Base-by-base conservation (phyloP, 1,140 invertebrate genomes). In the Bathynomus jamesi region DNA sequence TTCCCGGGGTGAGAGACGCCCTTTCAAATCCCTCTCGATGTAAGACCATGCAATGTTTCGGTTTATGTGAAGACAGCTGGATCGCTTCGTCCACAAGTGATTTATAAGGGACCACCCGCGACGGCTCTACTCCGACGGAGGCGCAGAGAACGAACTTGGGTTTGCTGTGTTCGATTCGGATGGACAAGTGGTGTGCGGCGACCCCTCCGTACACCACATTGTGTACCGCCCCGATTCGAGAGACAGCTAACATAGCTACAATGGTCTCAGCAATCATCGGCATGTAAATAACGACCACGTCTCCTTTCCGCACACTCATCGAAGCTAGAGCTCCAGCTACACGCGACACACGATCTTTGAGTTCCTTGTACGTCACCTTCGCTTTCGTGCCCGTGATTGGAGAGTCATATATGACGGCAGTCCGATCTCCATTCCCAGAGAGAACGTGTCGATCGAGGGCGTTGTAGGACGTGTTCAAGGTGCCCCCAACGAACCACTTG, bases 401-500 rank as follows among this genome's bases (percentile, higher is more conserved):
- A 70, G 92, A 95, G 80, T 97, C 94, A 78, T 96, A 90, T 46
- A 96, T 92, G 2, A 98, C 82, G 0, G 94, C 94, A 0, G 88
- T 82, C 80, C 90, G 88, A 1, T 89, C 86, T 0, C 93, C 94
- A 5, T 86, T 83, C 0, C 93, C 94, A 0, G 85, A 87, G 0
- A 96, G 90, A n/a, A n/a, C n/a, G 83, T 97, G 95, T 7, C 94
- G 85, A 81, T 98, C 95, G 2, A 97, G 83, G 0, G 93, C 91
- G 83, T 97, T 97, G 84, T 96, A 92, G 80, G 93, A 95, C 0
- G 93, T 92, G 77, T 95, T 97, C 78, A 96, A 81, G 83, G 96
- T 89, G 3, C 94, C 94, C 2, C 92, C 94, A 0, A 89, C 87
- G 85, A 91, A 95, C 95, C 94, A 96, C 88, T 93, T 93, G 10